Evolutionary conservation across 2,888 invertebrate species (phyloP).

Genomic region (Drosophila meridiana): DNA sequence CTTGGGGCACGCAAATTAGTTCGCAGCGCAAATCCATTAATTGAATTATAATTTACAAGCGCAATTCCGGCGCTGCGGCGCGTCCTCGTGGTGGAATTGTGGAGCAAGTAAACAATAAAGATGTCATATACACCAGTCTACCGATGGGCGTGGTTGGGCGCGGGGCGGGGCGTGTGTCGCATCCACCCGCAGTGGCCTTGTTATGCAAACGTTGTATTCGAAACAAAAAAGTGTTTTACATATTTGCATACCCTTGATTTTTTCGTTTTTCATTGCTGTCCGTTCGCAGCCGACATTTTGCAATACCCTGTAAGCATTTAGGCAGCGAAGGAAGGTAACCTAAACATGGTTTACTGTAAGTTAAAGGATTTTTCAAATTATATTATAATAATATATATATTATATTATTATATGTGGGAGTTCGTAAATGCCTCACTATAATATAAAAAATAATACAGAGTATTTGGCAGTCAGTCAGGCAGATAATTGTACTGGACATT

Average conservation of each 20-base stretch:
- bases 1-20: constrained; percentile 66
- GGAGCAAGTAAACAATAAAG: constrained; percentile 55
- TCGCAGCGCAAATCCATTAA: constrained; percentile 69
- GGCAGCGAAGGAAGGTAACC: not conserved
- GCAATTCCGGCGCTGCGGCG: constrained; percentile 20
- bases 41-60: constrained; percentile 74
- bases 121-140: constrained; percentile 44
- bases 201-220: constrained; percentile 29
- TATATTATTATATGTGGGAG: rapidly evolving
- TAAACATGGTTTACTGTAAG: not conserved
- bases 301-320: constrained; percentile 13
- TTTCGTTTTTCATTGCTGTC: not conserved
- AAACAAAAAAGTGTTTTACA: constrained; percentile 20
- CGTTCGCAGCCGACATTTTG: not conserved
- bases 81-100: constrained; percentile 17
- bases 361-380: not conserved
- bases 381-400: not conserved
- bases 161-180: constrained; percentile 2
- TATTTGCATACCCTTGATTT: constrained; percentile 11
- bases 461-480: constrained; percentile 1
- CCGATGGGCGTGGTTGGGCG: constrained; percentile 18
- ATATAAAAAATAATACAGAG: not conserved
- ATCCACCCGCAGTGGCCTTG: constrained; percentile 28
- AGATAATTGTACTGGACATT: rapidly evolving
- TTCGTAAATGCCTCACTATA: no score